Evolutionary conservation across 2,113 vertebrate species (phyloP), one percentile per base, ranked within the genome.

Genomic region (Passer montanus): DNA sequence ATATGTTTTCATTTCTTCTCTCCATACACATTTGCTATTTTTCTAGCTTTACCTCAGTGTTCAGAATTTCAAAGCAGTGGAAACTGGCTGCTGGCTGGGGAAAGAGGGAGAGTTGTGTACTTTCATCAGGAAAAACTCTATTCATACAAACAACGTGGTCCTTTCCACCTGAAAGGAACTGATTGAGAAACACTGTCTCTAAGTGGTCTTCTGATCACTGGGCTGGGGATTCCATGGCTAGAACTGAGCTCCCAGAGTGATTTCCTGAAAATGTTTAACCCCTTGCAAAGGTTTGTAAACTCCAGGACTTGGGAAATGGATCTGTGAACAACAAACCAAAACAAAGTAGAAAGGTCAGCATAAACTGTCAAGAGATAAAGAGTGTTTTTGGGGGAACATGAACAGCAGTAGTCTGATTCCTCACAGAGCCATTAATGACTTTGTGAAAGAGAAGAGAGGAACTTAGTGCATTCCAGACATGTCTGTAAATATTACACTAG

Each of bases 401-500:
- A 67, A 39, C 52, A 52, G 60, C 5, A 2, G 43, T 79, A 87
- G 69, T 72, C 76, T 84, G 64, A 92, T 43, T 68, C 72, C 66
- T 74, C 43, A 72, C 74, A 90, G 59, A 83, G 70, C 75, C 73
- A 49, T 92, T 87, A 82, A 83, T 78, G 95, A 87, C 53, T 96
- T 94, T 0, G 43, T 86, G 13, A 76, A 96, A 96, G 93, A 93
- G 50, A 80, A 76, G 77, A 83, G 86, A 92, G 95, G 80, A 96
- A 94, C 60, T 87, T n/a, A 37, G 8, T 56, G 74, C 88, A 90
- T 97, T 96, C 88, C 93, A 96, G 84, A 92, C 83, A 90, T 87
- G 94, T 93, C 89, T 94, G 84, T 90, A 97, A 96, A 91, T 88
- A 92, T 94, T 96, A 94, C 84, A 70, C 73, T 87, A 94, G 78